These are phyloP conservation scores for Copsychus sechellarum DNA, from an alignment of 2,113 vertebrate genomes.

Conservation along the genomic window DNA sequence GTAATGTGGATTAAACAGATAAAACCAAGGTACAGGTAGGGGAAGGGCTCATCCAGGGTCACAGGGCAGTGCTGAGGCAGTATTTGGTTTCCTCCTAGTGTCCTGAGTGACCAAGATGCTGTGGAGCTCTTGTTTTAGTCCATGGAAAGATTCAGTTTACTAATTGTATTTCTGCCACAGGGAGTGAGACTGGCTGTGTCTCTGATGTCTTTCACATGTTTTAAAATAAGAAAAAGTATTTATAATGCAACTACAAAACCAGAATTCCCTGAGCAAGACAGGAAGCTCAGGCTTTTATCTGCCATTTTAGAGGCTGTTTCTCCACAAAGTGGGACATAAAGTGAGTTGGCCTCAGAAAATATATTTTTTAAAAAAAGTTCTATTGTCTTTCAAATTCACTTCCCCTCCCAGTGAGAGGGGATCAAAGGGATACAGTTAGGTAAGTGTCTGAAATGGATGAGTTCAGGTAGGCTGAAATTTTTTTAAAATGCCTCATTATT, in stretches of 20 bases:
- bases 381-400: constrained; percentile 21
- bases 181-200: background rate
- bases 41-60: background rate
- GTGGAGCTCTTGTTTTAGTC: background rate
- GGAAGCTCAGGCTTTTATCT: background rate
- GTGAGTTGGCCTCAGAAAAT: background rate
- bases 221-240: background rate
- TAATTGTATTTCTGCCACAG: background rate
- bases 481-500: background rate
- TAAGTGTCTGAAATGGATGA: background rate
- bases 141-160: background rate
- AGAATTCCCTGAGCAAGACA: background rate
- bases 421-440: background rate
- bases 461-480: background rate
- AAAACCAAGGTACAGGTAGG: background rate
- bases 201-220: background rate
- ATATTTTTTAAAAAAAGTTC: background rate
- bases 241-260: background rate
- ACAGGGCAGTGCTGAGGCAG: background rate
- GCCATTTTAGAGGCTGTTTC: background rate
- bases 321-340: background rate
- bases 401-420: background rate
- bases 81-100: background rate
- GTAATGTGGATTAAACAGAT: background rate
- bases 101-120: background rate